These are phyloP conservation scores for Craniophora ligustri DNA, from an alignment of 2,888 invertebrate genomes.

Conservation along the genomic window DNA sequence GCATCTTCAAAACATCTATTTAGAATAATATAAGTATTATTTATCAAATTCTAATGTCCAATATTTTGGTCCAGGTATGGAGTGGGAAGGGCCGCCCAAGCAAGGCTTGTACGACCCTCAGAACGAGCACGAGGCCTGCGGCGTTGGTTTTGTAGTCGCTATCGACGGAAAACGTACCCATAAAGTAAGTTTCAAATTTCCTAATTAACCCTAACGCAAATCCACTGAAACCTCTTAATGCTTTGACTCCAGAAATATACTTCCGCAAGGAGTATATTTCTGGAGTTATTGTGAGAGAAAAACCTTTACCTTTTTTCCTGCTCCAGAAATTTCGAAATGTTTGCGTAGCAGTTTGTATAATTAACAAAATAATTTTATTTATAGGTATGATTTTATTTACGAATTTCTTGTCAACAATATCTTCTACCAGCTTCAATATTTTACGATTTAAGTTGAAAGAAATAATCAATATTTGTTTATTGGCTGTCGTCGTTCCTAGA, in stretches of 20 bases:
- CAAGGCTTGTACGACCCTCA: conserved; percentile 98
- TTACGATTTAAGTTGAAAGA: too few species aligned
- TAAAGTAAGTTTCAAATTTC: conserved; percentile 90
- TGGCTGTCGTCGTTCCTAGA: too few species aligned
- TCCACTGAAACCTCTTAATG: not conserved
- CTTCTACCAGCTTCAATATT: too few species aligned
- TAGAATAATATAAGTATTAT: too few species aligned
- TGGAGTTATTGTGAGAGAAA: not conserved
- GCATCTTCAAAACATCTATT: too few species aligned
- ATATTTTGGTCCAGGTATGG: conserved; percentile 84
- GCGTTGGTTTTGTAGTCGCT: conserved; percentile 99
- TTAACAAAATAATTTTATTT: not conserved
- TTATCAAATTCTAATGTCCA: conserved; percentile 4
- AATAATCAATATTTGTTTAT: too few species aligned
- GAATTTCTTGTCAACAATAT: too few species aligned
- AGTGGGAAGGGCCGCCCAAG: conserved; percentile 95
- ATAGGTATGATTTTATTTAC: too few species aligned
- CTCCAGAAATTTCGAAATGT: not conserved
- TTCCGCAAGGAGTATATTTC: conserved; percentile 1
- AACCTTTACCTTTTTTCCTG: not conserved
- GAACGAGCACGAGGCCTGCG: conserved; percentile 99
- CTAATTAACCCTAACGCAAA: not conserved
- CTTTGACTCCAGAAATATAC: not conserved
- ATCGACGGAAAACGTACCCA: conserved; percentile 98
- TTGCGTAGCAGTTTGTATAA: not conserved